These are phyloP conservation scores for Ranitomeya variabilis DNA, from an alignment of 2,113 vertebrate species.

Conservation along the genomic window DNA sequence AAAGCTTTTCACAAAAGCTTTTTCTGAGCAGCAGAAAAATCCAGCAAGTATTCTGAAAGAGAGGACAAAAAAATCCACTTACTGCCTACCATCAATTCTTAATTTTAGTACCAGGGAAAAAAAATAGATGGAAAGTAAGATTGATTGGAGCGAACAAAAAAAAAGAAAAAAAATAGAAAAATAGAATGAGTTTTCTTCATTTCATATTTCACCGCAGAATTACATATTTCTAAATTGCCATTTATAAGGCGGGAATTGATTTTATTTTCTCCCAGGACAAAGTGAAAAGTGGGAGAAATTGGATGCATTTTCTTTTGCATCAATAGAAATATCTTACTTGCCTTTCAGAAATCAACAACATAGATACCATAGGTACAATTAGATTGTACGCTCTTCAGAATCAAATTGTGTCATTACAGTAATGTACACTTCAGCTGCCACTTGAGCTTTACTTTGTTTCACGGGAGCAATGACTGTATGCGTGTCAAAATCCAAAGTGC, in stretches of 20 bases:
- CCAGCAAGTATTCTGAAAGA: slow-evolving; percentile 53
- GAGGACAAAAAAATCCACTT: slow-evolving; percentile 64
- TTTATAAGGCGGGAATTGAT: slow-evolving; percentile 70
- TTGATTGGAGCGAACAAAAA: slow-evolving; percentile 66
- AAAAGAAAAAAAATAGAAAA: slow-evolving; percentile 29
- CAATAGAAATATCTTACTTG: slow-evolving; percentile 50
- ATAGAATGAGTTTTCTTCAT: slow-evolving; percentile 59
- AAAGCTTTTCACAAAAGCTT: slow-evolving; percentile 61
- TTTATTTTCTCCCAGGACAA: slow-evolving; percentile 67
- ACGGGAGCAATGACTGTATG: not conserved
- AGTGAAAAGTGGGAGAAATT: slow-evolving; percentile 53
- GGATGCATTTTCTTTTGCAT: slow-evolving; percentile 53
- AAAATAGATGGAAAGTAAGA: slow-evolving; percentile 69
- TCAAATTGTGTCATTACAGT: slow-evolving; percentile 24
- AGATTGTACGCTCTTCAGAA: slow-evolving; percentile 26
- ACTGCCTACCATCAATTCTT: slow-evolving; percentile 66
- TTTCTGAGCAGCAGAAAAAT: slow-evolving; percentile 51
- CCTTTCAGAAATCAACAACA: slow-evolving; percentile 36
- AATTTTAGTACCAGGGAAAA: slow-evolving; percentile 66
- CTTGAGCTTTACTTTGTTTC: not conserved
- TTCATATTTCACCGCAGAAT: slow-evolving; percentile 69
- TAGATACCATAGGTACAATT: slow-evolving; percentile 40
- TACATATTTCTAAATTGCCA: slow-evolving; percentile 72
- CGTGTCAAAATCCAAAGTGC: not conserved
- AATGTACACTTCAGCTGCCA: slow-evolving; percentile 25